Conservation (phyloP, 2,888 invertebrate species). For the Aradus depressus region DNA sequence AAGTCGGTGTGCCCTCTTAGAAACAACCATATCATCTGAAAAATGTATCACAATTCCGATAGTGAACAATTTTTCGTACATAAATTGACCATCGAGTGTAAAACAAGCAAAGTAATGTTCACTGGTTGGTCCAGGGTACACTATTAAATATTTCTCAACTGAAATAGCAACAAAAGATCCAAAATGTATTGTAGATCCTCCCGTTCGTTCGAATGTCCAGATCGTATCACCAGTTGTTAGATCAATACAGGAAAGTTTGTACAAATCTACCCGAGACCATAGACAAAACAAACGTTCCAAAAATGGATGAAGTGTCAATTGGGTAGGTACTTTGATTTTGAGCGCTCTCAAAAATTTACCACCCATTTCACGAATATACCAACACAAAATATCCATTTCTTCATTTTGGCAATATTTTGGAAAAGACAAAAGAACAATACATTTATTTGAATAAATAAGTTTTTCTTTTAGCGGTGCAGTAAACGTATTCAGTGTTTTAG, state of each 20-base stretch:
- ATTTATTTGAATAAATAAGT: too few species aligned
- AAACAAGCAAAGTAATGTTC: constrained; percentile 8
- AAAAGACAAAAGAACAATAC: too few species aligned
- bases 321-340: background rate
- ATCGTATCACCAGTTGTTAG: background rate
- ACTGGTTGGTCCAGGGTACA: constrained; percentile 4
- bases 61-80: background rate
- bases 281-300: background rate
- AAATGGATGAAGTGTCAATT: constrained; percentile 1
- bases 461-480: too few species aligned
- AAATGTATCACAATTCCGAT: constrained; percentile 1
- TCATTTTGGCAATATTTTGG: too few species aligned
- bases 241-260: background rate
- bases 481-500: too few species aligned
- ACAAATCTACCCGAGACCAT: background rate
- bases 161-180: constrained; percentile 1
- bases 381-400: too few species aligned
- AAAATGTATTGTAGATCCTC: background rate
- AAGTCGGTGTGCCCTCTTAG: constrained; percentile 4
- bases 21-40: background rate
- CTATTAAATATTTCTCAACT: background rate
- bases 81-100: constrained; percentile 3
- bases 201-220: constrained; percentile 1
- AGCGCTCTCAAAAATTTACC: background rate
- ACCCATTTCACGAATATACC: too few species aligned